Evolutionary conservation across 2,888 invertebrate genomes (phyloP), one percentile per base, ranked within the genome.

Genomic region (Lasioglossum calceatum): DNA sequence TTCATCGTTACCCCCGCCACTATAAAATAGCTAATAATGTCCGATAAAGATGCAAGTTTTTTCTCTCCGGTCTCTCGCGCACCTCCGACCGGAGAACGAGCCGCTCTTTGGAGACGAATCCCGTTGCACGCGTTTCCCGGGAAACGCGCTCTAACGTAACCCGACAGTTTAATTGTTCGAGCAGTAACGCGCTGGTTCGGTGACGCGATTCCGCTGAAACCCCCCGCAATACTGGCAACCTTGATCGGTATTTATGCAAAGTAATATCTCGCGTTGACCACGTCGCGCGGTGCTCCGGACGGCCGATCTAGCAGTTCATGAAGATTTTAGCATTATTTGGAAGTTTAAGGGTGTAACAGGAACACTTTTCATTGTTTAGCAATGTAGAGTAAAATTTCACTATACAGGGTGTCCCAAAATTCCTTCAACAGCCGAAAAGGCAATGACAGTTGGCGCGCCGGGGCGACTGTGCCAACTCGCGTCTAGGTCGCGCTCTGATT

Each of bases 181-280:
- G n/a, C 58, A n/a, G 58, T 27, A 67, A 47, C 77, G 8, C 2
- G 23, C 54, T 23, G 2, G 10, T 10, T 58, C 10, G n/a, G 23
- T 54, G 23, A 8, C n/a, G n/a, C n/a, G 58, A 54, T 23, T 12
- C 4, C 58, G 58, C n/a, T n/a, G 2, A n/a, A 10, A 4, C 23
- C 2, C 23, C n/a, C 7, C 8, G 44, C 16, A 8, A 50, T n/a
- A 47, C 50, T 5, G 50, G 8, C 23, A 1, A 36, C 47, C 32
- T 64, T 77, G 79, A 84, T 84, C 81, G 50, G 67, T 84, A 84
- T 87, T 81, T 79, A 79, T 54, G 78, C 39, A 67, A 36, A 81
- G 70, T 82, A 71, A 87, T 87, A 82, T 82, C 71, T 47, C 81
- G 77, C 70, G 5, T 75, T 32, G 61, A 54, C 50, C 58, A 47